phyloP scores from a whole-genome alignment of 2,888 invertebrate genomes.

The Luperina testacea region DNA sequence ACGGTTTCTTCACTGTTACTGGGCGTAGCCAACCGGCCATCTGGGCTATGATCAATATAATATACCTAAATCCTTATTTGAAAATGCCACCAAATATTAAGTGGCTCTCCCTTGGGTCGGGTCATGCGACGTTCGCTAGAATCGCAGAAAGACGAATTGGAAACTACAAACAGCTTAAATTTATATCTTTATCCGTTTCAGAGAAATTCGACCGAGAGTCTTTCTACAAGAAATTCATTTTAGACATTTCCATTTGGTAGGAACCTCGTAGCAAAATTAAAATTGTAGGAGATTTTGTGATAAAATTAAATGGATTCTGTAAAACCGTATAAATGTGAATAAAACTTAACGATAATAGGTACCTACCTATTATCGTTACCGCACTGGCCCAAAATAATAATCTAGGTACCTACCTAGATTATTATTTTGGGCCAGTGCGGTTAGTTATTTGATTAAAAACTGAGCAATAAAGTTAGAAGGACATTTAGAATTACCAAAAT shows the following conservation, averaged over 20 bases:
- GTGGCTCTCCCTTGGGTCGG: constrained; percentile 22
- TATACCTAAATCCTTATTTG: constrained; percentile 14
- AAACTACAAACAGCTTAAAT: constrained; percentile 51
- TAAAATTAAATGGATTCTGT: constrained; percentile 19
- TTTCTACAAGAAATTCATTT: constrained; percentile 31
- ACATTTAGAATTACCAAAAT: constrained; percentile 21
- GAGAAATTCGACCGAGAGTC: constrained; percentile 24
- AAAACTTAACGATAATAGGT: constrained; percentile 4
- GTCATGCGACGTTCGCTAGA: constrained; percentile 29
- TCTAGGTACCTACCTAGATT: too few relatives aligned
- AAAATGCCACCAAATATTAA: constrained; percentile 38
- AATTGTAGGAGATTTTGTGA: constrained; percentile 14
- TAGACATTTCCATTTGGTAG: constrained; percentile 7
- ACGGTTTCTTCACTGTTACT: neutral
- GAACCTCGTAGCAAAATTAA: constrained; percentile 16
- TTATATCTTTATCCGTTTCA: constrained; percentile 42
- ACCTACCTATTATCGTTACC: too few relatives aligned
- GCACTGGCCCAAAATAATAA: too few relatives aligned
- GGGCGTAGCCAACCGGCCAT: neutral
- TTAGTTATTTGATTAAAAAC: constrained; percentile 1
- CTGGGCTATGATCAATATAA: constrained; percentile 6
- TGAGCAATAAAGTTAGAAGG: neutral
- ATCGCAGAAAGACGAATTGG: constrained; percentile 39
- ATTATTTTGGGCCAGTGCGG: neutral
- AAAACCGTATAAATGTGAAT: neutral